These are phyloP conservation scores for Nasonovia ribisnigri DNA, from an alignment of 2,888 invertebrate species.

Conservation along the genomic window DNA sequence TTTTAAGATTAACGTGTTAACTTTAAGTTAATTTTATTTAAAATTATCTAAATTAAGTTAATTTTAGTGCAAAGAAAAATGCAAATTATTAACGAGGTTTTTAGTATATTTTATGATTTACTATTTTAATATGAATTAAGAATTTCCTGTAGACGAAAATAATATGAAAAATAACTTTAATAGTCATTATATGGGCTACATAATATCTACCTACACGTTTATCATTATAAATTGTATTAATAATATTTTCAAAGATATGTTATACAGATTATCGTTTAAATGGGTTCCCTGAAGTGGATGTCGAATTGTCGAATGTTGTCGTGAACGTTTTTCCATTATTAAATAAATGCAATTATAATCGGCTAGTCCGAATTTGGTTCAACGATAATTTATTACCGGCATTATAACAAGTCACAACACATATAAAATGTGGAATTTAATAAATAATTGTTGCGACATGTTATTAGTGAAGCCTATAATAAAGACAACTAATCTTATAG, in stretches of 20 bases:
- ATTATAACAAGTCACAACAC: background rate
- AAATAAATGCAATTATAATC: background rate
- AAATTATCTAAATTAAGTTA: no score
- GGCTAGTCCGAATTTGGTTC: background rate
- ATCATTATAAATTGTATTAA: background rate
- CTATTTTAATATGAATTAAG: no score
- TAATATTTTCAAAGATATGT: conserved; percentile 17
- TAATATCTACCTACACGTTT: no score
- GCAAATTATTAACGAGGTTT: no score
- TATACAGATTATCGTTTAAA: background rate
- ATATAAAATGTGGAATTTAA: background rate
- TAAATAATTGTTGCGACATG: background rate
- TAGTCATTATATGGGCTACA: no score
- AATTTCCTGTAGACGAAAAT: no score
- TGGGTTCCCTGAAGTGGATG: background rate
- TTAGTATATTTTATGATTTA: no score
- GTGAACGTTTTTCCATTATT: background rate
- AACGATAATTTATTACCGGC: background rate
- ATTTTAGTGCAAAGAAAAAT: no score
- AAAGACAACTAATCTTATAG: background rate
- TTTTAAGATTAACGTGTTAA: no score
- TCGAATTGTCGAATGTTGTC: background rate
- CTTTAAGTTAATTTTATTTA: no score
- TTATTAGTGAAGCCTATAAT: background rate
- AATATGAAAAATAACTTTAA: no score